phyloP scores from a whole-genome alignment of 2,113 vertebrate species.

The Sturnira hondurensis region DNA sequence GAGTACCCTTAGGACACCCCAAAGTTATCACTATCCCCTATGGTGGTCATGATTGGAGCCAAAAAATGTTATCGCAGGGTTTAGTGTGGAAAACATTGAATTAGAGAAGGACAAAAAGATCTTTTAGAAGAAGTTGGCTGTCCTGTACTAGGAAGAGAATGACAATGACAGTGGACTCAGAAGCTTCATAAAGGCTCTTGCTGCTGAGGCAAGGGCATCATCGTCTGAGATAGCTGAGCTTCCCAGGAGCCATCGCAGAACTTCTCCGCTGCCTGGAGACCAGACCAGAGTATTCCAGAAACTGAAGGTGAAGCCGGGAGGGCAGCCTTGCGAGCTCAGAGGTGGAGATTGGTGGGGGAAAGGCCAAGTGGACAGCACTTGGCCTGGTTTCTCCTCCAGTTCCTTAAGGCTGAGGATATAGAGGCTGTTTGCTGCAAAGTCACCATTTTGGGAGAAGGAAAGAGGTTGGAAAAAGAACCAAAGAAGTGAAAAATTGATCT shows the following conservation, averaged over 20 bases:
- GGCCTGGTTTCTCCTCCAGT: not conserved
- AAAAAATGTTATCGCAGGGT: no score
- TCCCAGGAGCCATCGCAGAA: no score
- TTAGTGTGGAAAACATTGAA: not conserved
- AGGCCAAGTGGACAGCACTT: no score
- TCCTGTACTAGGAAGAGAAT: not conserved
- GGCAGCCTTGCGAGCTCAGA: not conserved
- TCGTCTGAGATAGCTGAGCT: not conserved
- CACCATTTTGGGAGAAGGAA: not conserved
- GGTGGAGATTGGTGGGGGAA: not conserved
- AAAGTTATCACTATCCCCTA: not conserved
- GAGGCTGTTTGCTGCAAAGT: not conserved
- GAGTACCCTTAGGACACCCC: not conserved
- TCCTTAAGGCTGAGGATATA: not conserved
- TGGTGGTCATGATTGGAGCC: not conserved
- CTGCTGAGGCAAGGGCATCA: not conserved
- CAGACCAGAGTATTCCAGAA: not conserved
- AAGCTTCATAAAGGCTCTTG: not conserved
- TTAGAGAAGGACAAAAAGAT: not conserved
- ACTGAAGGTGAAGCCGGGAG: no score
- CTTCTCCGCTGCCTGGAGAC: not conserved
- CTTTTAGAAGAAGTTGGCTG: not conserved
- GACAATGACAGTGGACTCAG: not conserved
- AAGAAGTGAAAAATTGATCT: not conserved
- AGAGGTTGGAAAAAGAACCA: not conserved